Base-by-base conservation (phyloP, 2,113 vertebrate genomes). In the Panthera leo region DNA sequence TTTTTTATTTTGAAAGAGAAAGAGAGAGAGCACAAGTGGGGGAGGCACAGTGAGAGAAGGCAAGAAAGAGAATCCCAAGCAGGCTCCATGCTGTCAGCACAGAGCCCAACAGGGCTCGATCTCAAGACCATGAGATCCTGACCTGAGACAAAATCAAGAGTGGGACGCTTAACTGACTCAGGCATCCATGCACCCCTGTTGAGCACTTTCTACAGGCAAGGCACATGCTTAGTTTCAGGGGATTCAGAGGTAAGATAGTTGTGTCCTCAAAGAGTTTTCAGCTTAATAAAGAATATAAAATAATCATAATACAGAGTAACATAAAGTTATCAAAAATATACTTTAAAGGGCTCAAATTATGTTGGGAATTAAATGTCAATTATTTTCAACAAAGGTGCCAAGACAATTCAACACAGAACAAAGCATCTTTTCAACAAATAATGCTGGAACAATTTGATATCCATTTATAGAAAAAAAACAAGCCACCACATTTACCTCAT, bases 251-350 rank as follows among this genome's bases (percentile, higher is more conserved):
- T 58, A 85, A 87, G 61, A 94, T 15, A 88, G 34, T 31, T 89
- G 34, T 78, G 87, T 58, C 11, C 21, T 85, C 29, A 85, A 95
- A 45, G 27, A 85, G 29, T 21, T 85, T 85, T 78, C n/a, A 53
- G 68, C 51, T 75, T 68, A 67, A 90, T 78, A 95, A 90, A 71
- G 18, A 89, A 68, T 36, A 90, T 42, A 85, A 91, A 89, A 96
- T 88, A 96, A 61, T 76, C 36, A 76, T 78, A 89, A 70, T 84
- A 85, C 19, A 85, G 42, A 27, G 42, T 85, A 67, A 65, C 12
- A 73, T 42, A 61, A 83, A 76, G 68, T 82, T 67, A 75, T 45
- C 21, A 78, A 93, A 89, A 89, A 93, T 21, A 19, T 78, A 68
- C 34, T 89, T 76, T 45, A 34, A 70, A 70, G 78, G 18, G 25